Conservation (phyloP, 2,888 invertebrate genomes). For the Thereva unica region DNA sequence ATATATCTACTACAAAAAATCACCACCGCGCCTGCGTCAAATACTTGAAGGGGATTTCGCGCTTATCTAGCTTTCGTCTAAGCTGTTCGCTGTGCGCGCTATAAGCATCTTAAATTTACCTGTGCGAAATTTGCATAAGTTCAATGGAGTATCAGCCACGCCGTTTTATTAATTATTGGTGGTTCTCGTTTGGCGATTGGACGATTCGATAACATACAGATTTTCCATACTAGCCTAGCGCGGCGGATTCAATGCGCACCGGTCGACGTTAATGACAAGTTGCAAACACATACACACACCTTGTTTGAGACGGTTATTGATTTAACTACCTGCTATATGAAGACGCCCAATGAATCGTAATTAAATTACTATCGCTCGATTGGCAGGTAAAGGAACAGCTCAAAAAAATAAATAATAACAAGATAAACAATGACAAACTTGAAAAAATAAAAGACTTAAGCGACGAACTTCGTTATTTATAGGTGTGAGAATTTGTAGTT, state of each 20-base stretch:
- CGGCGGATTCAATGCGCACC: constrained; percentile 1
- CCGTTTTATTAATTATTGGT: constrained; percentile 32
- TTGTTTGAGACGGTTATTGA: constrained; percentile 18
- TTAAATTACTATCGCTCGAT: not conserved
- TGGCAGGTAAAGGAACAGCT: too few species aligned
- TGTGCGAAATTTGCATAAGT: constrained; percentile 30
- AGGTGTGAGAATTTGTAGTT: constrained; percentile 8
- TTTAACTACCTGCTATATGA: constrained; percentile 14
- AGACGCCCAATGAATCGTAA: constrained; percentile 13
- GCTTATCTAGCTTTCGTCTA: constrained; percentile 16
- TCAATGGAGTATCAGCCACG: constrained; percentile 36
- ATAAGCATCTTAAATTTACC: constrained; percentile 20
- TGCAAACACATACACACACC: constrained; percentile 12
- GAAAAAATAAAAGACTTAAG: constrained; percentile 19
- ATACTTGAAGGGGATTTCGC: not conserved
- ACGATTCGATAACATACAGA: constrained; percentile 10
- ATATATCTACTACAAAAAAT: too few species aligned
- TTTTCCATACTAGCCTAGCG: constrained; percentile 7
- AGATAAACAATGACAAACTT: not conserved
- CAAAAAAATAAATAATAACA: too few species aligned
- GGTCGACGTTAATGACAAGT: constrained; percentile 22
- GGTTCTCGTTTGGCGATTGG: constrained; percentile 32
- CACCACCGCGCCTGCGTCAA: not conserved
- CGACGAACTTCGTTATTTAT: constrained; percentile 12
- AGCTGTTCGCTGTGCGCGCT: not conserved